These are phyloP conservation scores for Heterotilapia buettikoferi DNA, from an alignment of 2,113 vertebrate species.

Conservation along the genomic window DNA sequence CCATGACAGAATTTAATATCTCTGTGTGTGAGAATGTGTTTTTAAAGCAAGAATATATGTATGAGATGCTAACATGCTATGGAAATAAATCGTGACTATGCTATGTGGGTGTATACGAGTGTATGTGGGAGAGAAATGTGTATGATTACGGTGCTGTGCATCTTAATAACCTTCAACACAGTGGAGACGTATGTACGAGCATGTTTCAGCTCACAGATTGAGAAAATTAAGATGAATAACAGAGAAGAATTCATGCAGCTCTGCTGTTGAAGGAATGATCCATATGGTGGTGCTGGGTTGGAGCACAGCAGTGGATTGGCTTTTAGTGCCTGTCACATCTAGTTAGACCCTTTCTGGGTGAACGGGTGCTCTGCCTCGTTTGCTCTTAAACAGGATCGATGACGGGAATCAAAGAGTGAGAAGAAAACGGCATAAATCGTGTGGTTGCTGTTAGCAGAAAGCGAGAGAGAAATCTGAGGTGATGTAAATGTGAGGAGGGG, in stretches of 20 bases:
- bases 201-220: neutral
- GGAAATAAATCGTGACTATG: neutral
- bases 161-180: neutral
- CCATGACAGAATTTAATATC: neutral
- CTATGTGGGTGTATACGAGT: neutral
- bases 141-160: neutral
- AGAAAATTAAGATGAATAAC: conserved; percentile 20
- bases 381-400: conserved; percentile 53
- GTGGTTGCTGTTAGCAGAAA: neutral
- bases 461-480: neutral
- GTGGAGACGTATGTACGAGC: neutral
- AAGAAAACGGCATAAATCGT: neutral
- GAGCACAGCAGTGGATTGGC: neutral
- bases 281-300: neutral
- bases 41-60: neutral
- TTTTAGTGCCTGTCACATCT: conserved; percentile 49
- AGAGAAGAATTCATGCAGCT: neutral
- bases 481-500: neutral
- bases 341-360: conserved; percentile 23
- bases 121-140: neutral
- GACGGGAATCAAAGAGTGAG: conserved; percentile 20
- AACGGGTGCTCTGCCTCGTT: conserved; percentile 34
- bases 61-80: neutral
- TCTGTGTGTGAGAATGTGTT: neutral
- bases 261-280: conserved; percentile 12